phyloP scores from a whole-genome alignment of 2,113 vertebrate species.

The Cinclus cinclus region DNA sequence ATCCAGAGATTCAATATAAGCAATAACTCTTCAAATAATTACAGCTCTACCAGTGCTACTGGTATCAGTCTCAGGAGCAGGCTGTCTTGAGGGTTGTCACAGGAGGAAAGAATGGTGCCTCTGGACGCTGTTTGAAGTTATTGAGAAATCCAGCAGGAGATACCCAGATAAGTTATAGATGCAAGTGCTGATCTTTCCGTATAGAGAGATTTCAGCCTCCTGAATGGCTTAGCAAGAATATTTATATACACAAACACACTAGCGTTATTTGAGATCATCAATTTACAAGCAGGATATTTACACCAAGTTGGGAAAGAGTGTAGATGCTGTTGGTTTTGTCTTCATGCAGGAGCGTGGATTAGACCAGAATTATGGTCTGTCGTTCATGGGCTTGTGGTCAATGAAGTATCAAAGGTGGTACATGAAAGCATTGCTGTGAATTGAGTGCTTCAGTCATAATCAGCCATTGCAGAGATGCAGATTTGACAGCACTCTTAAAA shows the following conservation, averaged over 20 bases:
- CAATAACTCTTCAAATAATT: neutral
- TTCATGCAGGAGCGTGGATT: neutral
- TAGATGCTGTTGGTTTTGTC: neutral
- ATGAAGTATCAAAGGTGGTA: neutral
- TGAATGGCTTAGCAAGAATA: neutral
- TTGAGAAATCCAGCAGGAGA: neutral
- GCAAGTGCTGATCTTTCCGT: neutral
- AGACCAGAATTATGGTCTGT: neutral
- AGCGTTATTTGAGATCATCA: neutral
- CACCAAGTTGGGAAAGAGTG: neutral
- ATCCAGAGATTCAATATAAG: neutral
- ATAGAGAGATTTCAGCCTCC: neutral
- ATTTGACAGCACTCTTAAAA: neutral
- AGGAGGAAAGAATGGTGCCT: neutral
- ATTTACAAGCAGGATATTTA: neutral
- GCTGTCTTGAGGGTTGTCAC: neutral
- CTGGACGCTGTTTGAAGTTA: neutral
- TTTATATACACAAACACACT: accelerated
- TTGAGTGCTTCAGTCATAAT: neutral
- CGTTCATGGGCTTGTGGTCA: neutral
- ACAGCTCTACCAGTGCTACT: neutral
- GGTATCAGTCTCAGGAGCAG: neutral
- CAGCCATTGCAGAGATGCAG: neutral
- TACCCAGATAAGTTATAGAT: neutral
- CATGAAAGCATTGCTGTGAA: neutral